phyloP scores from a whole-genome alignment of 2,888 invertebrate species.

The Caenorhabditis sp. region DNA sequence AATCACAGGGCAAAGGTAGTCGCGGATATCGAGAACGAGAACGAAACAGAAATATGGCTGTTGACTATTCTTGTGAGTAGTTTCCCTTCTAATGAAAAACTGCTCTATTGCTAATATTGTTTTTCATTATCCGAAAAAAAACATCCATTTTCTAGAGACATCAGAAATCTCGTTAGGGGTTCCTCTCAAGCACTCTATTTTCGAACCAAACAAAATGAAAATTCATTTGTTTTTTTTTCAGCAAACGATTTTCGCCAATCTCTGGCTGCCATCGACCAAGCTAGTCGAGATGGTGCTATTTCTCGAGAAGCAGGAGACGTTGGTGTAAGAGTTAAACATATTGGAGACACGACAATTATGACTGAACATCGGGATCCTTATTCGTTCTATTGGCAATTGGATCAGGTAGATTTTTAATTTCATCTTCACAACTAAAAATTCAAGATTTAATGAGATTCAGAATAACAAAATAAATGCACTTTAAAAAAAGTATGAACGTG shows the following conservation, averaged over 20 bases:
- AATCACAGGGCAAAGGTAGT: constrained; percentile 19
- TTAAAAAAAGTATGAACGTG: too few relatives aligned
- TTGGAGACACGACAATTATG: constrained; percentile 69
- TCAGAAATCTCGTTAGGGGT: too few relatives aligned
- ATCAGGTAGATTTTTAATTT: too few relatives aligned
- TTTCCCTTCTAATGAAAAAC: constrained; percentile 1
- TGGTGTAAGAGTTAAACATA: constrained; percentile 54
- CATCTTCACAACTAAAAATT: too few relatives aligned
- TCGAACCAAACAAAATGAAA: background rate
- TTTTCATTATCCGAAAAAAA: too few relatives aligned
- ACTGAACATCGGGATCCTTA: constrained; percentile 71
- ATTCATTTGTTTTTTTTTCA: constrained; percentile 11
- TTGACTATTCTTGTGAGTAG: constrained; percentile 52
- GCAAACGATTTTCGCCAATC: constrained; percentile 67
- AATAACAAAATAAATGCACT: too few relatives aligned
- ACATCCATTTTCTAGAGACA: too few relatives aligned
- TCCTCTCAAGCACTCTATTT: too few relatives aligned
- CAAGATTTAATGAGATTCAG: too few relatives aligned
- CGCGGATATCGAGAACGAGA: constrained; percentile 28
- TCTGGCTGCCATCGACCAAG: constrained; percentile 66
- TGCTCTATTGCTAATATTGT: too few relatives aligned
- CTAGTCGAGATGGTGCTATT: constrained; percentile 54
- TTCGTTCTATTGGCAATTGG: constrained; percentile 71
- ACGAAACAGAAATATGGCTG: constrained; percentile 50
- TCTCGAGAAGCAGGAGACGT: constrained; percentile 37